These are phyloP conservation scores for Buathra laborator DNA, from an alignment of 2,888 invertebrate genomes.

Conservation along the genomic window DNA sequence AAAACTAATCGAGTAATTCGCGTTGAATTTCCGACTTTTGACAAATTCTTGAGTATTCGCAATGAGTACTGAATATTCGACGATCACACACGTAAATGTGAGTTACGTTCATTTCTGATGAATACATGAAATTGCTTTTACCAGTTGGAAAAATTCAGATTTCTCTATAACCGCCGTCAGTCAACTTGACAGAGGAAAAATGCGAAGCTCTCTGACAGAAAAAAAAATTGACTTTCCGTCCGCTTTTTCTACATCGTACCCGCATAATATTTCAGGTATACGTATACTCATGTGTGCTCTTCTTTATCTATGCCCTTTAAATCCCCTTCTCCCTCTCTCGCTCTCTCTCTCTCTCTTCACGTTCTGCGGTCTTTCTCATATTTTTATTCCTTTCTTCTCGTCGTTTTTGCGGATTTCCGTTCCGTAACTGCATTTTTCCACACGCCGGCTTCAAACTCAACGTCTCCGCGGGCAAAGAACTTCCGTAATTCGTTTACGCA, in stretches of 20 bases:
- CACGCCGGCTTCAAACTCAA: constrained; percentile 62
- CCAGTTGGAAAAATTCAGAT: constrained; percentile 5
- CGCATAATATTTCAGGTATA: constrained; percentile 37
- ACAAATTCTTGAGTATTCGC: not conserved
- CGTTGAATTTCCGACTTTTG: no score
- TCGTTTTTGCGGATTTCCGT: constrained; percentile 24
- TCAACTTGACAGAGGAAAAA: constrained; percentile 26
- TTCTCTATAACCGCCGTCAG: constrained; percentile 2
- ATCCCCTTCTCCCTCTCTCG: not conserved
- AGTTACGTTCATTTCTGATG: constrained; percentile 32
- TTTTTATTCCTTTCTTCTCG: constrained; percentile 67
- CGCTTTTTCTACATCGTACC: constrained; percentile 20
- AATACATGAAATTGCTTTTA: constrained; percentile 41
- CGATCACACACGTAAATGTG: not conserved
- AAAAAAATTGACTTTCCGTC: constrained; percentile 47
- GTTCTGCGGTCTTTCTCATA: constrained; percentile 52
- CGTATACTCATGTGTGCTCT: constrained; percentile 19
- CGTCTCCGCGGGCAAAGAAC: constrained; percentile 73
- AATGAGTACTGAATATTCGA: constrained; percentile 16
- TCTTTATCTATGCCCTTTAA: constrained; percentile 32
- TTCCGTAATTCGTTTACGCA: constrained; percentile 80
- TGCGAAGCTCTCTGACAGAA: constrained; percentile 19
- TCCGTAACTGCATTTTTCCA: constrained; percentile 47
- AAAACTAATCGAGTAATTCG: no score
- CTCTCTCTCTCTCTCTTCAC: constrained; percentile 11